Evolutionary conservation across 2,888 invertebrate species (phyloP), one percentile per base, ranked within the genome.

Genomic region (Troides aeacus): DNA sequence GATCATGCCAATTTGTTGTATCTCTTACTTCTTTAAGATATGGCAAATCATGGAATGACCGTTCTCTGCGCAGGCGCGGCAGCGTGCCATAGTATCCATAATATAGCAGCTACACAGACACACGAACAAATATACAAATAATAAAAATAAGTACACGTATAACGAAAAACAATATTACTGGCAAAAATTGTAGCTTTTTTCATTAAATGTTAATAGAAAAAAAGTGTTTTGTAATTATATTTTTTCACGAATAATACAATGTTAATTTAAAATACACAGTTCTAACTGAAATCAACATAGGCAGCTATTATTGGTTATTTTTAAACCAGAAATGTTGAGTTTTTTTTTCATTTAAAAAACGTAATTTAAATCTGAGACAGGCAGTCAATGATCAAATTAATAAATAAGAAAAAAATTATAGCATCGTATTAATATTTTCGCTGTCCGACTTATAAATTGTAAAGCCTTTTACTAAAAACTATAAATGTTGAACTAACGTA

Each of bases 21-120:
- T 57, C 76, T 86, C 95, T 95, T 95, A 96, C 96, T 94, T 97
- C 96, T 93, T 96, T 96, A 73, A 96, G 92, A 76, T 93, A 93
- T 82, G 96, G 95, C 82, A 96, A 94, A 84, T 97, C 96, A 88
- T 96, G 96, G 91, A 95, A 96, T 78, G 96, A 95, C 81, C 95
- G 92, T 92, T 97, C 97, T 78, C 96, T 94, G 80, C 96, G 93
- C 78, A 96, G 94, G 86, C 96, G 94, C 77, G 96, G 95, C 82
- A 95, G 94, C 75, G 94, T 94, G 84, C 95, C 95, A 92, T 95
- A 95, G 92, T 93, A 93, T 89, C 94, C 94, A 87, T 94, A 94
- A 93, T 94, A 94, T 89, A 95, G 94, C 93, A 95, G 93, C 95
- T 95, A 93, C 84, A 87, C 84, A 91, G 91, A 89, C 81, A 89